Conservation (phyloP, 2,888 invertebrate genomes). For the Saturnia pavonia region DNA sequence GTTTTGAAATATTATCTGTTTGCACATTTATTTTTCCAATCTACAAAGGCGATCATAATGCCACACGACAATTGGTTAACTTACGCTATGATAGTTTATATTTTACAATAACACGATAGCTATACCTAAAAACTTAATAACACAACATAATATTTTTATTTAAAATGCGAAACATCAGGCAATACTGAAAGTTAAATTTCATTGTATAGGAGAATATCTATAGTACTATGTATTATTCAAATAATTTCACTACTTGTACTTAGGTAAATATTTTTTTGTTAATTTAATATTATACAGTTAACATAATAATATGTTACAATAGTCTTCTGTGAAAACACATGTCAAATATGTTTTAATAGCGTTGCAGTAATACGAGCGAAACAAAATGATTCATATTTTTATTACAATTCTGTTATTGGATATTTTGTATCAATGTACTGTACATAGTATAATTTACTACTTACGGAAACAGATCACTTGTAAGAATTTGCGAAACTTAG, state of each 20-base stretch:
- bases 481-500: not conserved
- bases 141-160: not conserved
- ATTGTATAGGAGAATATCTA: not conserved
- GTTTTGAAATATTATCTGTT: not conserved
- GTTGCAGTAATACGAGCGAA: no score
- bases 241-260: not conserved
- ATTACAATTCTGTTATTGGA: not conserved
- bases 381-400: not conserved
- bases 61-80: not conserved
- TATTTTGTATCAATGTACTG: no score
- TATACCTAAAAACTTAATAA: not conserved
- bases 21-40: not conserved
- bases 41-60: not conserved
- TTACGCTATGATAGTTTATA: not conserved
- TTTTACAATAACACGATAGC: not conserved
- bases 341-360: no score
- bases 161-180: not conserved
- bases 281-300: not conserved
- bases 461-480: not conserved
- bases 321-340: no score
- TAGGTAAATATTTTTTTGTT: not conserved
- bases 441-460: not conserved
- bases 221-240: not conserved
- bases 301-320: no score
- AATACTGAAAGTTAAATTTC: not conserved